These are phyloP conservation scores for Phaonia tiefii DNA, from an alignment of 2,888 invertebrate species.

Conservation along the genomic window DNA sequence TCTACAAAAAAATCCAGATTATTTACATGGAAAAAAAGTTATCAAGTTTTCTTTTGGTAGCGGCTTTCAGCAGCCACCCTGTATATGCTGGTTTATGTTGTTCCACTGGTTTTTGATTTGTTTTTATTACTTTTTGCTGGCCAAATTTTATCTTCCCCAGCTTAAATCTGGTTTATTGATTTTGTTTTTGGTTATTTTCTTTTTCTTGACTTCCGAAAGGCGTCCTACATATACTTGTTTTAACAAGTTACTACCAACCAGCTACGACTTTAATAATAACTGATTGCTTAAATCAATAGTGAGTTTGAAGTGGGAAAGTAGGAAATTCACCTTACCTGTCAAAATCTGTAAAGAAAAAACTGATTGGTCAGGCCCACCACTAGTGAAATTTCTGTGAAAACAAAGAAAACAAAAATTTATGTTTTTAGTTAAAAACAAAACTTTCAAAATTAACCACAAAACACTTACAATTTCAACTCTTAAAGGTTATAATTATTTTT, in stretches of 20 bases:
- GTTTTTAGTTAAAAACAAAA: background rate
- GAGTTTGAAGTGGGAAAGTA: background rate
- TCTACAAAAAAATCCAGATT: no score
- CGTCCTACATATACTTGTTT: background rate
- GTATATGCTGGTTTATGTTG: no score
- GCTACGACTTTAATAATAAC: background rate
- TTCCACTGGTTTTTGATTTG: no score
- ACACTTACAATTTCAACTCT: background rate
- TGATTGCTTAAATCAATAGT: background rate
- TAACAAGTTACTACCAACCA: background rate
- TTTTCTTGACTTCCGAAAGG: background rate
- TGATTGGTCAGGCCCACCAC: background rate
- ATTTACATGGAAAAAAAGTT: no score
- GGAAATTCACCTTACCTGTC: background rate
- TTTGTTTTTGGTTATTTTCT: background rate
- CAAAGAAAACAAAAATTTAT: constrained; percentile 13
- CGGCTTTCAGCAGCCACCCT: no score
- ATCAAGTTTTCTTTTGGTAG: no score
- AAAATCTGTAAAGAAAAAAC: background rate
- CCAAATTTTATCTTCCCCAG: no score
- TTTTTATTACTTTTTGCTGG: no score
- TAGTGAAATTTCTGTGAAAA: background rate
- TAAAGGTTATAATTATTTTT: background rate
- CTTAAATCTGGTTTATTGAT: background rate
- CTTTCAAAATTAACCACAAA: constrained; percentile 6